Evolutionary conservation across 2,797 vertebrate genomes (phyloP).

Genomic region (Macroramphosus scolopax): DNA sequence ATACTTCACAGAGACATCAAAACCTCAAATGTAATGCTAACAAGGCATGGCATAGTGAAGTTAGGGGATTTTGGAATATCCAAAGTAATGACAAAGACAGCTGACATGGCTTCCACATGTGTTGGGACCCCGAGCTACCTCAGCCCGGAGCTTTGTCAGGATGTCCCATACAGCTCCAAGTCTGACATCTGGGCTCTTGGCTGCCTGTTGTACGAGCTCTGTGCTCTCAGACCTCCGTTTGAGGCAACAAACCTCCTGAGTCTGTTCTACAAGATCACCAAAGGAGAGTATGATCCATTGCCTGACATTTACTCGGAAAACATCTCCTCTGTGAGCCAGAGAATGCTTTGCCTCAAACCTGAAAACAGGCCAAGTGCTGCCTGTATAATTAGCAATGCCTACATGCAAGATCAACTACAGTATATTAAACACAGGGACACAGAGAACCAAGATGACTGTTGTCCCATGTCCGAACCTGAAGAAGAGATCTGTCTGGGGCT

Average conservation of each 20-base stretch:
- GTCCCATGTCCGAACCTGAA: background rate
- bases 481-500: slow-evolving; percentile 5
- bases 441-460: slow-evolving; percentile 29
- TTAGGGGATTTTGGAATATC: slow-evolving; percentile 85
- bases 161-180: slow-evolving; percentile 81
- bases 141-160: slow-evolving; percentile 82
- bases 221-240: slow-evolving; percentile 78
- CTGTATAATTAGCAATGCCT: slow-evolving; percentile 58
- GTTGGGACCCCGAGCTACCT: slow-evolving; percentile 83
- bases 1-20: slow-evolving; percentile 85
- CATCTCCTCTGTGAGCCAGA: slow-evolving; percentile 65
- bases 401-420: slow-evolving; percentile 66
- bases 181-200: slow-evolving; percentile 85
- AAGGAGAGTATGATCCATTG: slow-evolving; percentile 66
- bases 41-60: slow-evolving; percentile 75
- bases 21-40: slow-evolving; percentile 81
- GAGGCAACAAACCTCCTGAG: slow-evolving; percentile 75
- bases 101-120: slow-evolving; percentile 80
- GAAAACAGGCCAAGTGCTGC: slow-evolving; percentile 74
- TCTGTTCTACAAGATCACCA: slow-evolving; percentile 80
- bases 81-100: slow-evolving; percentile 75
- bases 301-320: slow-evolving; percentile 65
- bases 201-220: slow-evolving; percentile 80
- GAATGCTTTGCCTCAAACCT: slow-evolving; percentile 71
- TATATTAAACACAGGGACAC: slow-evolving; percentile 43